Evolutionary conservation across 2,797 vertebrate genomes (phyloP), one percentile per base, ranked within the genome.

Genomic region (Ficedula albicollis): DNA sequence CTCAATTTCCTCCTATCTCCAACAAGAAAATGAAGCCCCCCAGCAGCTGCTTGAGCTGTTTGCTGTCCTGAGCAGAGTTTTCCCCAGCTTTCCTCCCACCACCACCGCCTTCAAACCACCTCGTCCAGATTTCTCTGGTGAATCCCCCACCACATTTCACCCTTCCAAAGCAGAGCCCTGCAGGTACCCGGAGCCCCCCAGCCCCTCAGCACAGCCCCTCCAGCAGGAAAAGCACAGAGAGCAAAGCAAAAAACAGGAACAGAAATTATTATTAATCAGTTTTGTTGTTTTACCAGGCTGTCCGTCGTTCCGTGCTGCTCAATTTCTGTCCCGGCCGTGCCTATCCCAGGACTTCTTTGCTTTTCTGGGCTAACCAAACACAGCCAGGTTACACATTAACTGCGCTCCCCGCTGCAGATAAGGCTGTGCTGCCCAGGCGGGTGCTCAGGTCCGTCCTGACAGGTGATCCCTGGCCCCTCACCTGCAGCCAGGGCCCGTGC

Each of bases 311-410:
- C 29, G 36, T 22, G 81, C 56, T 83, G 63, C 49, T 38, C 78
- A 70, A 82, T 29, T 94, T 84, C 92, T 92, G 67, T 85, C 67
- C 64, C 22, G 2, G 76, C 79, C 26, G 63, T 74, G 89, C 85
- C 95, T 90, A 26, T 30, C 86, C 76, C 84, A 13, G 87, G 77
- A 58, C 26, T 49, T 49, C 79, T 93, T 64, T 80, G 82, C 89
- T 91, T 46, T 93, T 38, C 92, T 66, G 89, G 74, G 58, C 79
- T 96, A 92, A 94, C 79, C 91, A 97, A 97, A 97, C 92, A 97
- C 52, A 9, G 84, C 55, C 20, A 4, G 63, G 95, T 97, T 96
- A 97, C 96, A 89, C 60, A 97, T 96, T 96, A 97, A 98, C 26
- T 2, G 43, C 43, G 3, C 43, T 43, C 43, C 41, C 43, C 18